These are phyloP conservation scores for Heptascelio sp. DNA, from an alignment of 2,888 invertebrate genomes.

Conservation along the genomic window DNA sequence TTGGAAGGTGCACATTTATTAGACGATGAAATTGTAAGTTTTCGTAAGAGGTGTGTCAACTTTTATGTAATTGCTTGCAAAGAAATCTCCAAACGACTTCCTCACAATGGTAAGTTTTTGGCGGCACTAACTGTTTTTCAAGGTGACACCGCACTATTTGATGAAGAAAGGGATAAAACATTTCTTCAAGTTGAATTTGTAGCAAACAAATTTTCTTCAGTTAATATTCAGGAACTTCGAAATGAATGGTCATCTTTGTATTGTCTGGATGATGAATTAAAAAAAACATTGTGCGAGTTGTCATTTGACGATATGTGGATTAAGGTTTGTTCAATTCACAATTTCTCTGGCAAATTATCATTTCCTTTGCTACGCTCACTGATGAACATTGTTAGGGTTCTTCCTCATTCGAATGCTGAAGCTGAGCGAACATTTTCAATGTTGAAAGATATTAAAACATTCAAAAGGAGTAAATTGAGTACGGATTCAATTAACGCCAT, in stretches of 20 bases:
- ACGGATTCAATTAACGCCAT: background rate
- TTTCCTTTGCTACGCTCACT: background rate
- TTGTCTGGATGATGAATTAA: background rate
- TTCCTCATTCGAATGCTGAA: slow-evolving; percentile 2
- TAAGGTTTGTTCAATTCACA: background rate
- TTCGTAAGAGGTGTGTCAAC: background rate
- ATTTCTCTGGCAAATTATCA: background rate
- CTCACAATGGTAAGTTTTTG: background rate
- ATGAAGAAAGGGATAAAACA: background rate
- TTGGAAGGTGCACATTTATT: background rate
- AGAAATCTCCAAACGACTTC: background rate
- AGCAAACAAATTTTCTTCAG: background rate
- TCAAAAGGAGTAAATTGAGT: background rate
- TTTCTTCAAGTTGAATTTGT: background rate
- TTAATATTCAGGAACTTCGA: background rate
- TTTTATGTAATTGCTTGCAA: background rate
- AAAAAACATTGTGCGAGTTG: background rate
- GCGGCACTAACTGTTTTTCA: background rate
- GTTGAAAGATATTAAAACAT: slow-evolving; percentile 5
- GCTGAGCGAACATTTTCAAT: slow-evolving; percentile 1
- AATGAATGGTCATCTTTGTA: background rate
- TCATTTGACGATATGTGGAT: background rate
- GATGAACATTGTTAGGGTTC: background rate
- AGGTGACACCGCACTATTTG: background rate
- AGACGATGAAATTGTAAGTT: background rate